Evolutionary conservation across 1,140 invertebrate species (phyloP).

Genomic region (Caenorhabditis elegans): WBcel235 BX284604.4:12043001-12043500

Average conservation of each 20-base stretch:
- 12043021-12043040: no score
- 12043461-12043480: background rate
- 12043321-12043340: constrained; percentile 52
- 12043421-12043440: constrained; percentile 63
- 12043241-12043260: constrained; percentile 18
- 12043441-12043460: constrained; percentile 60
- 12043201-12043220: no score
- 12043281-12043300: background rate
- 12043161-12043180: background rate
- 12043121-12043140: no score
- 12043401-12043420: constrained; percentile 66
- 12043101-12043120: no score
- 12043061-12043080: no score
- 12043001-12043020: no score
- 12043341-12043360: constrained; percentile 61
- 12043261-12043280: constrained; percentile 12
- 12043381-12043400: constrained; percentile 65
- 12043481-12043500: background rate
- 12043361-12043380: constrained; percentile 63
- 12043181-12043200: background rate
- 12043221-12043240: no score
- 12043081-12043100: no score
- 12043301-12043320: no score
- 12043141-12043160: no score
- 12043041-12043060: no score